Percentiles rank a stretch among this genome's conserved stretches.
phyloP scores from a whole-genome alignment of 53 echinoderm and acorn worm genomes.

The Mesocentrotus franciscanus region DNA sequence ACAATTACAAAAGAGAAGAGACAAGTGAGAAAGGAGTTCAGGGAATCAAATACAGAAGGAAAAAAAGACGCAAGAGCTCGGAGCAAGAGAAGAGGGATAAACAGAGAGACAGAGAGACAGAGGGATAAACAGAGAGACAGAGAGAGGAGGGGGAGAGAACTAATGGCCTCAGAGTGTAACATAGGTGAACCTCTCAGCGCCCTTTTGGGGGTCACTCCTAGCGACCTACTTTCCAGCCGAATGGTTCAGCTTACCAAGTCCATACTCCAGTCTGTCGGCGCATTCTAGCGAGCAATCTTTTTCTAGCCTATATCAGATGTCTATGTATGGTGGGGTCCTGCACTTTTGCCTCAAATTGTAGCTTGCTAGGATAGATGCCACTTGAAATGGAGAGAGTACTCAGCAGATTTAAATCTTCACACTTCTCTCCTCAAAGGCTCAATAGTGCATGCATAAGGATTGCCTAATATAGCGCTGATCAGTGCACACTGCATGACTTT shows the following conservation, averaged over 20 bases:
- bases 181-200: not conserved
- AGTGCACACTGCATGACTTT: not conserved
- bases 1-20: too few species aligned
- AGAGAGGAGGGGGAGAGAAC: not conserved
- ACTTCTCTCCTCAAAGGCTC: not conserved
- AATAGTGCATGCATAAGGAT: not conserved
- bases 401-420: not conserved
- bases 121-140: not conserved
- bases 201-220: not conserved
- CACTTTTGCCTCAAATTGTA: not conserved
- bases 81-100: not conserved
- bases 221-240: constrained; percentile 7
- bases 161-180: not conserved
- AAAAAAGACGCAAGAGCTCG: too few species aligned
- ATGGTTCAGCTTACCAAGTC: not conserved
- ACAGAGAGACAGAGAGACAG: not conserved
- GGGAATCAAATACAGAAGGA: too few species aligned
- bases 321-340: constrained; percentile 5
- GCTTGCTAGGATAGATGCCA: not conserved
- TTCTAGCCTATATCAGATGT: constrained; percentile 36
- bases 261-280: constrained; percentile 8
- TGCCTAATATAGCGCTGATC: not conserved
- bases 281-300: constrained; percentile 6
- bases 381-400: not conserved
- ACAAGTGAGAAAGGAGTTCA: too few species aligned